A percentile compares a stretch with the other conserved stretches of the same genome.
Conservation (phyloP, 2,113 vertebrate species). For the Sinocyclocheilus maitianheensis region DNA sequence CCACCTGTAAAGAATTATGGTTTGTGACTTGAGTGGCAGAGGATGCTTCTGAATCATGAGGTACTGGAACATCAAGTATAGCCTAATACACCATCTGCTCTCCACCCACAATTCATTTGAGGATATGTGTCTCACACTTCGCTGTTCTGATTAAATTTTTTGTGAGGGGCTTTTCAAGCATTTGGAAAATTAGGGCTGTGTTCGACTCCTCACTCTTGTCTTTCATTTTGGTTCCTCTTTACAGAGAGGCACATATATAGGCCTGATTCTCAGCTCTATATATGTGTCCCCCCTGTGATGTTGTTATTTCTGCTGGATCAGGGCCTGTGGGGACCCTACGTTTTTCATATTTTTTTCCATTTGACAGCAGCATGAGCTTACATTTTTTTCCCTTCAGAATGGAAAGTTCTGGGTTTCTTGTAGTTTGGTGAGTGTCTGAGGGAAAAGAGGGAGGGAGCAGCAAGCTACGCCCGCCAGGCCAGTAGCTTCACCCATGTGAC, state of each 20-base stretch:
- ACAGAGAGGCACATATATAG: background rate
- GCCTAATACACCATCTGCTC: conserved; percentile 27
- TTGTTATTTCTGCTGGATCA: conserved; percentile 29
- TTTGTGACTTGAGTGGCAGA: conserved; percentile 9
- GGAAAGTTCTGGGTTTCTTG: conserved; percentile 60
- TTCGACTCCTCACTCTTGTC: background rate
- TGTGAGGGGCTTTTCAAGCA: background rate
- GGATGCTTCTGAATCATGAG: conserved; percentile 24
- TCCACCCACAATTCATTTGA: background rate
- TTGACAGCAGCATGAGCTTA: conserved; percentile 19
- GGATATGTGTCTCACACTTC: background rate
- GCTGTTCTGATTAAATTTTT: background rate
- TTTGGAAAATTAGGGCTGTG: background rate
- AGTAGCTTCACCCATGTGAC: conserved; percentile 64
- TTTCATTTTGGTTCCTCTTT: conserved; percentile 13
- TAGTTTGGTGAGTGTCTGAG: conserved; percentile 50
- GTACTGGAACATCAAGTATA: conserved; percentile 9
- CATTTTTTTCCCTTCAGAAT: conserved; percentile 45
- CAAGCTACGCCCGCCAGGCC: conserved; percentile 61
- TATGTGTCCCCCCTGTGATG: conserved; percentile 16
- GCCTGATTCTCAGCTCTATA: background rate
- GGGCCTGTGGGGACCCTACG: conserved; percentile 6
- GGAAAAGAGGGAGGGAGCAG: conserved; percentile 53
- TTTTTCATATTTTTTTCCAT: conserved; percentile 41
- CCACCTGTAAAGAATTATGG: conserved; percentile 42